Percentiles rank a stretch among this genome's conserved stretches.
These are phyloP conservation scores for Eurois occulta DNA, from an alignment of 2,888 invertebrate genomes.

Conservation along the genomic window DNA sequence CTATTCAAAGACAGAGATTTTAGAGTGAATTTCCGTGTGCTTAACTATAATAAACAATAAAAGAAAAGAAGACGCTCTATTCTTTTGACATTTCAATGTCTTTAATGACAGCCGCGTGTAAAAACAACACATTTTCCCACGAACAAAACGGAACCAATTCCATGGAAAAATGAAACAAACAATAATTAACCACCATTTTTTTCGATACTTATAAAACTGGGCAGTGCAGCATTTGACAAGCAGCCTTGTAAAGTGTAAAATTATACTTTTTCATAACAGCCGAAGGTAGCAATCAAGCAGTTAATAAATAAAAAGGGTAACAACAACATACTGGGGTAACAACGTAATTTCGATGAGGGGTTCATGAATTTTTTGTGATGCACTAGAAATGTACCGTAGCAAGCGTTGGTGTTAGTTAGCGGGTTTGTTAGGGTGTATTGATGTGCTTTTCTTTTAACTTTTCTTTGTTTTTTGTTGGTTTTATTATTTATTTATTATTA, in stretches of 20 bases:
- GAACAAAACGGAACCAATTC: neutral
- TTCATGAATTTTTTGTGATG: constrained; percentile 58
- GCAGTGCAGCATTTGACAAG: constrained; percentile 34
- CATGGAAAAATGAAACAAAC: neutral
- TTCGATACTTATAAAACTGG: constrained; percentile 8
- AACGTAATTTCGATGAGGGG: constrained; percentile 21
- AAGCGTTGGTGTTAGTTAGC: neutral
- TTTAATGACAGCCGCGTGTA: neutral
- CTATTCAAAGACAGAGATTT: neutral
- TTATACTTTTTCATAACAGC: constrained; percentile 7
- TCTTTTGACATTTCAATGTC: neutral
- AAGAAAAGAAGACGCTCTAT: no score
- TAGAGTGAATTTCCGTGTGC: neutral
- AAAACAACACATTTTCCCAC: neutral
- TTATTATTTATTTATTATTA: no score
- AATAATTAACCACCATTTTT: neutral
- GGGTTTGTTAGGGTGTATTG: neutral
- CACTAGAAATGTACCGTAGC: constrained; percentile 11
- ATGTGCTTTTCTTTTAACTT: neutral
- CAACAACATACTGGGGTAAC: neutral
- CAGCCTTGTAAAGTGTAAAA: constrained; percentile 31
- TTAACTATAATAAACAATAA: neutral
- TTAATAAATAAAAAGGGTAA: constrained; percentile 64
- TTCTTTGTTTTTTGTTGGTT: neutral
- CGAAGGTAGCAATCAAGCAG: constrained; percentile 35